These are phyloP conservation scores for Elanoides forficatus DNA, from an alignment of 2,113 vertebrate genomes.

Conservation along the genomic window DNA sequence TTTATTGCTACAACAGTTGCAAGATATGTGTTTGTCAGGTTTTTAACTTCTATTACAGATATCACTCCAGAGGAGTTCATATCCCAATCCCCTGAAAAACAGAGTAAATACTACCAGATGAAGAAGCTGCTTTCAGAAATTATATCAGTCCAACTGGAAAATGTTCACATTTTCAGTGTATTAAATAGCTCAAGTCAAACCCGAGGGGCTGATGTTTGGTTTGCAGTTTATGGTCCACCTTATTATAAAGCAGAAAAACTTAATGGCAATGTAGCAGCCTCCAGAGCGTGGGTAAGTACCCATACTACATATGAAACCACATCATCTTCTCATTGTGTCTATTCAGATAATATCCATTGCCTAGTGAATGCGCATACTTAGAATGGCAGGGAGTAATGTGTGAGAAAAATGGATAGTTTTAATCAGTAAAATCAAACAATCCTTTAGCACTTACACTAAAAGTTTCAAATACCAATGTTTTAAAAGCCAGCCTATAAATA, in stretches of 20 bases:
- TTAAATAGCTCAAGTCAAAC: conserved; percentile 42
- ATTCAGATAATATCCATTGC: neutral
- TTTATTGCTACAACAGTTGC: neutral
- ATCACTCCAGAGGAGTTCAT: conserved; percentile 82
- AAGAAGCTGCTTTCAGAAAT: conserved; percentile 74
- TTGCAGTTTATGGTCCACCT: conserved; percentile 76
- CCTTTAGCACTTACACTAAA: neutral
- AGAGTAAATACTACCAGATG: conserved; percentile 78
- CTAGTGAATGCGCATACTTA: neutral
- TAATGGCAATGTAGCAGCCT: conserved; percentile 78
- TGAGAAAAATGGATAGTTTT: neutral
- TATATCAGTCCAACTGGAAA: conserved; percentile 67
- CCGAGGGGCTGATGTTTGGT: conserved; percentile 77
- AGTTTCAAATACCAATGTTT: neutral
- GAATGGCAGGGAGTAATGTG: neutral
- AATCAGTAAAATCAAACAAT: neutral
- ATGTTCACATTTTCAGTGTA: conserved; percentile 84
- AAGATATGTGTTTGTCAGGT: neutral
- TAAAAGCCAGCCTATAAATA: neutral
- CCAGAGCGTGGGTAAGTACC: conserved; percentile 75
- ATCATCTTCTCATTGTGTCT: neutral
- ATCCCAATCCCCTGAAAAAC: conserved; percentile 37
- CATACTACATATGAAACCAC: neutral
- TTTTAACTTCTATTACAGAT: conserved; percentile 65
- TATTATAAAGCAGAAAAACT: conserved; percentile 83